Conservation (phyloP, 2,113 vertebrate species). For the Dipodomys merriami region DNA sequence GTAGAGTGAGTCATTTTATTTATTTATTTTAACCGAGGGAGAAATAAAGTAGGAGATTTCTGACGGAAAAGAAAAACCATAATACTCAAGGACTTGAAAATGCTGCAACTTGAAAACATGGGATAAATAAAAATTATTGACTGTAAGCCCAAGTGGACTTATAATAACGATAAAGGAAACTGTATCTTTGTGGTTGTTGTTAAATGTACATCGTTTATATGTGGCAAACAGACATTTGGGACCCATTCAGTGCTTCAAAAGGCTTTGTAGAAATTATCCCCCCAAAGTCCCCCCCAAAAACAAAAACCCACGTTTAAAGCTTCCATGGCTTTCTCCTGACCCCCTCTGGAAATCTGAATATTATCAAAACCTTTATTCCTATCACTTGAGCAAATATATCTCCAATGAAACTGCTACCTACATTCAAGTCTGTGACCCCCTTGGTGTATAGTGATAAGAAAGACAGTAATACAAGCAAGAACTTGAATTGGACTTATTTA, state of each 20-base stretch:
- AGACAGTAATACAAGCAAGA: conserved; percentile 72
- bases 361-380: conserved; percentile 74
- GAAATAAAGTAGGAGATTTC: conserved; percentile 72
- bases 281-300: not conserved
- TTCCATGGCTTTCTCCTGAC: conserved; percentile 44
- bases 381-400: conserved; percentile 72
- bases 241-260: conserved; percentile 19
- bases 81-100: conserved; percentile 35
- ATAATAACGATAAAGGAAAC: conserved; percentile 58
- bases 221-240: conserved; percentile 61
- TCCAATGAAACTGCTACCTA: conserved; percentile 49
- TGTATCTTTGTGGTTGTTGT: conserved; percentile 17
- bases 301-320: conserved; percentile 20
- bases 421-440: conserved; percentile 56
- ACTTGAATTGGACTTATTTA: not conserved
- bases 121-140: conserved; percentile 68
- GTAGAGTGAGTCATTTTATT: conserved; percentile 39
- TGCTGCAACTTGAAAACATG: not conserved
- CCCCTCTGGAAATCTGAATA: conserved; percentile 59
- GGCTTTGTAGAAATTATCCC: no score
- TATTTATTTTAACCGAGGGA: conserved; percentile 64
- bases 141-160: conserved; percentile 53
- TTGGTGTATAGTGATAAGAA: conserved; percentile 32
- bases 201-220: conserved; percentile 61
- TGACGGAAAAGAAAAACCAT: conserved; percentile 57